Percentiles rank a stretch among this genome's conserved stretches.
Evolutionary conservation across 2,888 invertebrate species (phyloP).

Genomic region (Phalera bucephala): DNA sequence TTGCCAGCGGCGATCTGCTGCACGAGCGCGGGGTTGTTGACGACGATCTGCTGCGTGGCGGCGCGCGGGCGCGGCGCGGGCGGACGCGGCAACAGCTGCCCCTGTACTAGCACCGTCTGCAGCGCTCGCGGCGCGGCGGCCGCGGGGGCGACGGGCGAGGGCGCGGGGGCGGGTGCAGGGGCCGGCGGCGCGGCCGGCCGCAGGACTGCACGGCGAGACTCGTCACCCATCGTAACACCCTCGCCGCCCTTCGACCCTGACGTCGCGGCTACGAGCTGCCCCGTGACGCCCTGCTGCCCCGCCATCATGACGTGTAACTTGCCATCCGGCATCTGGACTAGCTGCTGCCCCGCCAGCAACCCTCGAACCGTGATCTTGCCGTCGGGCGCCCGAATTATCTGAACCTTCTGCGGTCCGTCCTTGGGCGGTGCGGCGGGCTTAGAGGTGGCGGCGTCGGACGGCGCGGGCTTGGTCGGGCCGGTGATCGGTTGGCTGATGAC

Average conservation of each 20-base stretch:
- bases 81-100: constrained; percentile 51
- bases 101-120: constrained; percentile 51
- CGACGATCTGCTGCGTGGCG: constrained; percentile 86
- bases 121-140: constrained; percentile 45
- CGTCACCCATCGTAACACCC: constrained; percentile 19
- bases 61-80: constrained; percentile 52
- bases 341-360: constrained; percentile 94
- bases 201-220: constrained; percentile 24
- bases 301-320: constrained; percentile 93
- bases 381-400: constrained; percentile 94
- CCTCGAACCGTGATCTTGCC: constrained; percentile 96
- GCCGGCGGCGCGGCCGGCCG: constrained; percentile 18
- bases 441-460: constrained; percentile 52
- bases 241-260: constrained; percentile 47
- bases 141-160: constrained; percentile 40
- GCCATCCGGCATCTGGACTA: constrained; percentile 96
- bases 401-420: constrained; percentile 89
- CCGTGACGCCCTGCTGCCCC: constrained; percentile 80
- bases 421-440: constrained; percentile 61
- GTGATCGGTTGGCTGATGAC: constrained; percentile 85
- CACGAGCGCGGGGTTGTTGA: constrained; percentile 89
- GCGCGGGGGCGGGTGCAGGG: constrained; percentile 39
- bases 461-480: constrained; percentile 50
- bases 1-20: constrained; percentile 93
- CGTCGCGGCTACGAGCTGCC: constrained; percentile 68